Base-by-base conservation (phyloP, 2,797 vertebrate species). In the Anguilla obscura region DNA sequence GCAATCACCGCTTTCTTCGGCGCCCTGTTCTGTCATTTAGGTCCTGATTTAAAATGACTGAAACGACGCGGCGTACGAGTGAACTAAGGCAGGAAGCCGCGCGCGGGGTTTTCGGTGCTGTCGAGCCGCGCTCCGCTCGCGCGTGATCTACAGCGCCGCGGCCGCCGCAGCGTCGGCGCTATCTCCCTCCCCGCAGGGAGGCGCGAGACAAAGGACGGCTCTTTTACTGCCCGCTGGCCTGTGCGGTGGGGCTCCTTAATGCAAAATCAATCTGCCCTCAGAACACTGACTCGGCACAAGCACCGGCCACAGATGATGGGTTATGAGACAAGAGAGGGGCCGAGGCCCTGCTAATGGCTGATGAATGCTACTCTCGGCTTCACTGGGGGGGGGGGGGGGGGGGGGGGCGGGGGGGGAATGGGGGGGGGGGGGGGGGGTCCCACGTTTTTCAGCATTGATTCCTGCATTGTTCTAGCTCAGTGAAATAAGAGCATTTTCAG, bases 261-360 rank as follows among this genome's bases (percentile, higher is more conserved):
- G 66, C 40, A 80, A 85, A 85, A 88, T 88, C 87, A 79, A 79
- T 87, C 80, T n/a, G 66, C 6, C 52, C 60, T 33, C 52, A 36
- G 71, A 89, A 52, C 85, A 88, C 85, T 89, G 87, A 88, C 48
- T 60, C 69, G 85, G 80, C 87, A 89, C 58, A 60, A 85, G 86
- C 40, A 66, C 40, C 83, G 82, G 88, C 80, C 84, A 85, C 86
- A 80, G 69, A 63, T 85, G 63, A 79, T 89, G 21, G 50, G 85
- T 87, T 88, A 52, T 87, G 50, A 82, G 79, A 82, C 24, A 2
- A 45, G 27, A 40, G 66, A 84, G 71, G 56, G 83, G 66, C 83
- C 85, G 52, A 4, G 8, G 79, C 21, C 12, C 40, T 50, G 79
- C 21, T 82, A 6, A 82, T 82, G 79, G 21, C 6, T 48, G 45